Percentiles rank a stretch among this genome's conserved stretches.
phyloP scores from a whole-genome alignment of 1,140 invertebrate species.

The Aethina tumida region DNA sequence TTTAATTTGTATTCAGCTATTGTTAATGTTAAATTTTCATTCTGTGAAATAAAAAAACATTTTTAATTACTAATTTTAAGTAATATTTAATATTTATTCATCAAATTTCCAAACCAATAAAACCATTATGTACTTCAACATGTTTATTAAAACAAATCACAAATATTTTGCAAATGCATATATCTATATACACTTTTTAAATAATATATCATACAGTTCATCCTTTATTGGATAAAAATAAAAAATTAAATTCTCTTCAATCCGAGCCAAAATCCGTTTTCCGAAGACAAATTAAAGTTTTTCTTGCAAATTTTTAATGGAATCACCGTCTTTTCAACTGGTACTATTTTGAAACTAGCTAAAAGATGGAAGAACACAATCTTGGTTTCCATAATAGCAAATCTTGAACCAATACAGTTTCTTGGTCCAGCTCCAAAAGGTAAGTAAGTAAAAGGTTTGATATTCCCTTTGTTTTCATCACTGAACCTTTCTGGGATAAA shows the following conservation, averaged over 20 bases:
- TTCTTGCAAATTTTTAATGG: conserved; percentile 9
- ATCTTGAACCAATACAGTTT: conserved; percentile 23
- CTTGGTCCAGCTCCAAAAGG: conserved; percentile 47
- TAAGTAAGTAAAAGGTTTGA: conserved; percentile 35
- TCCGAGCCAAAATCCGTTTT: conserved; percentile 5
- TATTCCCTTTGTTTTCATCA: conserved; percentile 30
- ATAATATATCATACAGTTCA: too few species aligned
- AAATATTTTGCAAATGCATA: too few species aligned
- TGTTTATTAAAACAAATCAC: too few species aligned
- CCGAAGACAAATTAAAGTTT: neutral
- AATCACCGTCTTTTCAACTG: conserved; percentile 8
- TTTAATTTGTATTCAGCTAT: too few species aligned
- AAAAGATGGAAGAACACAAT: conserved; percentile 9
- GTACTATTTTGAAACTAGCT: conserved; percentile 8
- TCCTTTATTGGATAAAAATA: too few species aligned
- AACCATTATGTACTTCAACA: too few species aligned
- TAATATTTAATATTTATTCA: too few species aligned
- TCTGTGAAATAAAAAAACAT: too few species aligned
- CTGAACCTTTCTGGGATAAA: conserved; percentile 52
- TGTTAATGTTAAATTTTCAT: too few species aligned
- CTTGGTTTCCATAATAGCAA: conserved; percentile 11
- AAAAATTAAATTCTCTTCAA: conserved; percentile 4
- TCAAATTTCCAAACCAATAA: too few species aligned
- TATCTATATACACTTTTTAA: too few species aligned
- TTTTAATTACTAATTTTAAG: too few species aligned